Base-by-base conservation (phyloP, 1,140 invertebrate species). In the Epicauta chinensis region DNA sequence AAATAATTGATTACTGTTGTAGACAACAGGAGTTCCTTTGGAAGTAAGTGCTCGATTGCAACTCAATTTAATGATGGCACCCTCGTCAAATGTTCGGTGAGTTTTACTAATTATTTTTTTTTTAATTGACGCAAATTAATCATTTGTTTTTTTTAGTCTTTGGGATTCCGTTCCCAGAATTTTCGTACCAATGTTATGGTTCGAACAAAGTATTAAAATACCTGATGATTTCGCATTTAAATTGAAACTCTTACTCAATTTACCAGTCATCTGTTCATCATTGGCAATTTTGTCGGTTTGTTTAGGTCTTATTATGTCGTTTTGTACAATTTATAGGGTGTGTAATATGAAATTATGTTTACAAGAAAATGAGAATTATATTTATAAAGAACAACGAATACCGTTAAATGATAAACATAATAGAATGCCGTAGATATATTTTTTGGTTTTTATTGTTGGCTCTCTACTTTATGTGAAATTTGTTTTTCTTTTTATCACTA, bases 171-270 rank as follows among this genome's bases (percentile, higher is more conserved):
- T 86, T 1, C 85, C 84, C 0, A 77, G 67, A 44, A 74, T 85
- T 35, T 82, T 82, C 65, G 82, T 91, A 57, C 88, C 88, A 1
- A 74, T 88, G 16, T 76, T 90, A 16, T 91, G 87, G 86, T 88
- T 90, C 58, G 78, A 83, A 50, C 77, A 90, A 59, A 75, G 76
- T 34, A 83, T 82, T 1, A 66, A 69, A 11, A 73, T 87, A 1
- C 60, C 66, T 15, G 48, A 53, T 3, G 23, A 49, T 31, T 32
- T 65, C 16, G 34, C 43, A 1, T 56, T 63, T 16, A 36, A 45
- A 10, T 16, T 67, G 7, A 56, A 48, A 16, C 12, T 66, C 2
- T 38, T 67, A 3, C 29, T 62, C 12, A 56, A 53, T 46, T 39
- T 67, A 4, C 57, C 61, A 34, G 16, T 51, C 2, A 62, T 64